These are phyloP conservation scores for Mixornis gularis DNA, from an alignment of 2,113 vertebrate species.

Conservation along the genomic window DNA sequence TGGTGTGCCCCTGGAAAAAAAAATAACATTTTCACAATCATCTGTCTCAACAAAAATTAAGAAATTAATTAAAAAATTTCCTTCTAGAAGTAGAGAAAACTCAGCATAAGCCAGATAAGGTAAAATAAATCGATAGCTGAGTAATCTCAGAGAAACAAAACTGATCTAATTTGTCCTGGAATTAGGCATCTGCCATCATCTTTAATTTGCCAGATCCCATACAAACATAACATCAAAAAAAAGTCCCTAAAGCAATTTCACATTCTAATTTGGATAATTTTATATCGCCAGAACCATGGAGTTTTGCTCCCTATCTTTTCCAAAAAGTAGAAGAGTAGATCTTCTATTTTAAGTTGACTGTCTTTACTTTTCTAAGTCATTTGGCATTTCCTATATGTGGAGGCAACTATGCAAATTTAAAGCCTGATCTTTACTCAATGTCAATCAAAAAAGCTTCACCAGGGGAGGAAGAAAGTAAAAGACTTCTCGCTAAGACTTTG, in stretches of 20 bases:
- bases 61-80: neutral
- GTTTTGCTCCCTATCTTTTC: neutral
- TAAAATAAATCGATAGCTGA: neutral
- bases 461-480: neutral
- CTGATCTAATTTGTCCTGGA: conserved; percentile 4
- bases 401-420: neutral
- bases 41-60: neutral
- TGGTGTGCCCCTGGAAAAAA: neutral
- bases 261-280: neutral
- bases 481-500: neutral
- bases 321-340: neutral
- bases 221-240: neutral
- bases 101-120: neutral
- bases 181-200: neutral
- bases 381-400: neutral
- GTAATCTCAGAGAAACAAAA: conserved; percentile 3
- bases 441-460: neutral
- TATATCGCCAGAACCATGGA: neutral
- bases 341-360: neutral
- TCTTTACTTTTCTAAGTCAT: neutral
- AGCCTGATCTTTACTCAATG: neutral
- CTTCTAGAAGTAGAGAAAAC: neutral
- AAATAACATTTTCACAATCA: neutral
- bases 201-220: conserved; percentile 5
- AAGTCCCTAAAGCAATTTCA: neutral